These are phyloP conservation scores for Ifrita kowaldi DNA, from an alignment of 2,113 vertebrate species.

Conservation along the genomic window DNA sequence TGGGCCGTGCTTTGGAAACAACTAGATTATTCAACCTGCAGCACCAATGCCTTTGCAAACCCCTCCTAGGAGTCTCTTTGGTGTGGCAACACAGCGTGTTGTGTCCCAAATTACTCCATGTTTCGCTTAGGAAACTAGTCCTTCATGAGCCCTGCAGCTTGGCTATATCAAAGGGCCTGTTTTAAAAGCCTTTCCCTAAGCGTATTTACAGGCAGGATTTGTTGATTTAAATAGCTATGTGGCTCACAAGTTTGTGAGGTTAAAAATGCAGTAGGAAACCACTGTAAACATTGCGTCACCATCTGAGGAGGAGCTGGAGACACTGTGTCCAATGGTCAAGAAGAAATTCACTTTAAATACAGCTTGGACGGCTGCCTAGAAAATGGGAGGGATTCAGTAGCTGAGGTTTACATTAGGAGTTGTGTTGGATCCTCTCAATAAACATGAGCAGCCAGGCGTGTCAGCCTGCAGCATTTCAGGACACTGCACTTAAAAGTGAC, in stretches of 20 bases:
- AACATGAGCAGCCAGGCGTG: neutral
- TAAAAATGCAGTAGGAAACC: constrained; percentile 51
- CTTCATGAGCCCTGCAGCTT: neutral
- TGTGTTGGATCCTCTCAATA: neutral
- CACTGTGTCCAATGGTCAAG: neutral
- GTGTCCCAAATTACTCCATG: neutral
- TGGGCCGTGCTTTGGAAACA: neutral
- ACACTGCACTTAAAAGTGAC: neutral
- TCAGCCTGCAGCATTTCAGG: neutral
- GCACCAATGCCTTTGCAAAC: neutral
- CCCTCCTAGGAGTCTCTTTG: neutral
- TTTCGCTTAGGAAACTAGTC: neutral
- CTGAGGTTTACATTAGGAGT: constrained; percentile 4
- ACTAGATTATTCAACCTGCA: neutral
- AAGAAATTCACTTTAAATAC: constrained; percentile 41
- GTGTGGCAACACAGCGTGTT: neutral
- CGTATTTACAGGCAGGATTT: neutral
- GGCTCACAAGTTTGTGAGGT: neutral
- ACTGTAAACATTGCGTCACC: constrained; percentile 27
- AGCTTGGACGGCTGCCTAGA: neutral
- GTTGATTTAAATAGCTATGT: neutral
- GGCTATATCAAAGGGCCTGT: neutral
- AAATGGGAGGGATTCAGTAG: constrained; percentile 6
- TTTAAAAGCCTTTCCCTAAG: neutral
- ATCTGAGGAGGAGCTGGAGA: constrained; percentile 23